Percentiles rank a stretch among this genome's conserved stretches.
phyloP scores from a whole-genome alignment of 1,140 invertebrate species.

The Nylanderia fulva region DNA sequence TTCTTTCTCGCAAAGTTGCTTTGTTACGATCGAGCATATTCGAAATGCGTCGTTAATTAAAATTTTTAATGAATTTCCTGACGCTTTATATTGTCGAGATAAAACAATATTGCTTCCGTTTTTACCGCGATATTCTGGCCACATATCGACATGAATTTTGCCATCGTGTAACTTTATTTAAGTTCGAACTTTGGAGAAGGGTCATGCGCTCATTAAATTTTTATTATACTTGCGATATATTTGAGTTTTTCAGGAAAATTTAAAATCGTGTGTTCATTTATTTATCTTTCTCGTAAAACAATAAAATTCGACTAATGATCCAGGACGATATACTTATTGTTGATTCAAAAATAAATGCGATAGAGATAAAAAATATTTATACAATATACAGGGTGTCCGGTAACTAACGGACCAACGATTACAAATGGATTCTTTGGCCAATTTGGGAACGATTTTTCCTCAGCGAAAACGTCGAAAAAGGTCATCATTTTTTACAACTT shows the following conservation, averaged over 20 bases:
- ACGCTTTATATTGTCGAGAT: constrained; percentile 43
- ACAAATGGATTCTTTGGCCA: too few relatives aligned
- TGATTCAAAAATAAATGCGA: neutral
- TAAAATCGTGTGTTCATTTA: constrained; percentile 32
- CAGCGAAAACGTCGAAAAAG: too few relatives aligned
- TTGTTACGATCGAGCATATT: constrained; percentile 36
- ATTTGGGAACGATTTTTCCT: too few relatives aligned
- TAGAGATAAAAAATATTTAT: neutral
- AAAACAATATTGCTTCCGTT: constrained; percentile 36
- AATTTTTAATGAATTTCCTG: constrained; percentile 60
- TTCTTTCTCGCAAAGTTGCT: constrained; percentile 35
- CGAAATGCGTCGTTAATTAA: constrained; percentile 58
- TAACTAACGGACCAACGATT: too few relatives aligned
- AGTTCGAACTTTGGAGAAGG: constrained; percentile 17
- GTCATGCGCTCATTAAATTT: constrained; percentile 42
- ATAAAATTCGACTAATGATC: neutral
- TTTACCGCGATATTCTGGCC: constrained; percentile 17
- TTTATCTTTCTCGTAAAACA: neutral
- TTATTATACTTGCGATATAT: constrained; percentile 23
- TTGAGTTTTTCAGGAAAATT: constrained; percentile 13
- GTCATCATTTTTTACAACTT: too few relatives aligned
- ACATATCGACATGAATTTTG: constrained; percentile 56
- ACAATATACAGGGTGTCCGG: too few relatives aligned
- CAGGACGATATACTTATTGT: neutral
- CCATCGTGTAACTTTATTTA: constrained; percentile 46